These are phyloP conservation scores for Ptychoptera albimana DNA, from an alignment of 2,888 invertebrate genomes.

Conservation along the genomic window DNA sequence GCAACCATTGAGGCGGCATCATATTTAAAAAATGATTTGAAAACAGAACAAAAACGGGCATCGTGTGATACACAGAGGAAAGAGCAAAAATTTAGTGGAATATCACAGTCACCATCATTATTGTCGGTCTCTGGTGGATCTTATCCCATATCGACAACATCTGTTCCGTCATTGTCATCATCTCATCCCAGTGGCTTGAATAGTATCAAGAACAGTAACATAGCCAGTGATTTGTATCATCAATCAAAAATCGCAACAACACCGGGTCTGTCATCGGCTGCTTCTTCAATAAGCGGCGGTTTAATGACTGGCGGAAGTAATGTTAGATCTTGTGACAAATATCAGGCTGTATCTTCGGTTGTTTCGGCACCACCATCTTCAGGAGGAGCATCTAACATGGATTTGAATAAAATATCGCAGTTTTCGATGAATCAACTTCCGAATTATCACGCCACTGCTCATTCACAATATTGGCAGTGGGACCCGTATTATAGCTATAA, in stretches of 20 bases:
- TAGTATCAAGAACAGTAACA: too few species aligned
- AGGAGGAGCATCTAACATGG: conserved; percentile 20
- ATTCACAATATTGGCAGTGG: conserved; percentile 48
- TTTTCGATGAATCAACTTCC: conserved; percentile 46
- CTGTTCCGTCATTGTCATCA: conserved; percentile 1
- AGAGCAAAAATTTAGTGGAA: too few species aligned
- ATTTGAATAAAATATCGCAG: conserved; percentile 42
- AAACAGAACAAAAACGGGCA: too few species aligned
- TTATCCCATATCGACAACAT: background rate
- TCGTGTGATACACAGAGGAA: too few species aligned
- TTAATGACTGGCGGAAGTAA: background rate
- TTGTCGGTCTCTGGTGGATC: too few species aligned
- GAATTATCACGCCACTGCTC: conserved; percentile 45
- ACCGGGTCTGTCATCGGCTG: background rate
- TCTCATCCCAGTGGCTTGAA: background rate
- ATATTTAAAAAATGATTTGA: too few species aligned
- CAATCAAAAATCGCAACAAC: conserved; percentile 1
- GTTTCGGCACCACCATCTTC: conserved; percentile 11
- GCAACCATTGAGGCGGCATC: too few species aligned
- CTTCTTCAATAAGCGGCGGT: background rate
- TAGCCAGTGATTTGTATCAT: too few species aligned
- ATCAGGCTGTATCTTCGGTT: conserved; percentile 9
- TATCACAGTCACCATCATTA: too few species aligned
- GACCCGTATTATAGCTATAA: conserved; percentile 43
- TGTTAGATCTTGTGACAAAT: conserved; percentile 10